Conservation (phyloP, 1,140 invertebrate genomes). For the Bombus picipes region DNA sequence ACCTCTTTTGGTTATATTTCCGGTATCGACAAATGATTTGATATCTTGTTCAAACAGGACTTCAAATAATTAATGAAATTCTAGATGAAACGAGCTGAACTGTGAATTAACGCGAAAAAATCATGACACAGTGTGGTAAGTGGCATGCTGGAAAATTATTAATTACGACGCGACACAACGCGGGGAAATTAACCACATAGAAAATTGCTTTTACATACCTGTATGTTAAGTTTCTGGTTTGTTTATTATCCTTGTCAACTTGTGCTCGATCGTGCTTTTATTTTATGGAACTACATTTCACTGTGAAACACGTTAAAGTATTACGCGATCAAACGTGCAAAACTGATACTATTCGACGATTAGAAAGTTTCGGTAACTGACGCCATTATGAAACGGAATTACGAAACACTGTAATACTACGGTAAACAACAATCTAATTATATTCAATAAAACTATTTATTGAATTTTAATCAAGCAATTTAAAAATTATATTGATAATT, state of each 20-base stretch:
- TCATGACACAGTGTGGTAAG: not conserved
- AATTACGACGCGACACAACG: not conserved
- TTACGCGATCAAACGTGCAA: not conserved
- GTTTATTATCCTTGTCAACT: not conserved
- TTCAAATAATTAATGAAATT: not conserved
- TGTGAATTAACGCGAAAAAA: not conserved
- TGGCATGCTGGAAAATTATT: no score
- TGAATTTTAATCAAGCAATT: not conserved
- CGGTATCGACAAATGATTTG: not conserved
- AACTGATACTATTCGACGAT: not conserved
- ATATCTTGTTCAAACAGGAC: no score
- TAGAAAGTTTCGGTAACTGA: fast-evolving
- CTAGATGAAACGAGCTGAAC: not conserved
- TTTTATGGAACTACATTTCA: not conserved
- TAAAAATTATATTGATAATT: not conserved
- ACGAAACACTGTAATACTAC: not conserved
- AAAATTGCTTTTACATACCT: not conserved
- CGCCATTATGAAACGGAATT: not conserved
- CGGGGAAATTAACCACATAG: not conserved
- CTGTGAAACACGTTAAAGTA: not conserved
- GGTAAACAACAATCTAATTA: no score
- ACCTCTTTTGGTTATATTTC: not conserved
- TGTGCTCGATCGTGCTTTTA: not conserved
- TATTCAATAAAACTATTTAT: not conserved
- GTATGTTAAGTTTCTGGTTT: not conserved